A percentile compares a stretch with the other conserved stretches of the same genome.
Conservation (phyloP, 2,113 vertebrate genomes). For the Equus przewalskii region DNA sequence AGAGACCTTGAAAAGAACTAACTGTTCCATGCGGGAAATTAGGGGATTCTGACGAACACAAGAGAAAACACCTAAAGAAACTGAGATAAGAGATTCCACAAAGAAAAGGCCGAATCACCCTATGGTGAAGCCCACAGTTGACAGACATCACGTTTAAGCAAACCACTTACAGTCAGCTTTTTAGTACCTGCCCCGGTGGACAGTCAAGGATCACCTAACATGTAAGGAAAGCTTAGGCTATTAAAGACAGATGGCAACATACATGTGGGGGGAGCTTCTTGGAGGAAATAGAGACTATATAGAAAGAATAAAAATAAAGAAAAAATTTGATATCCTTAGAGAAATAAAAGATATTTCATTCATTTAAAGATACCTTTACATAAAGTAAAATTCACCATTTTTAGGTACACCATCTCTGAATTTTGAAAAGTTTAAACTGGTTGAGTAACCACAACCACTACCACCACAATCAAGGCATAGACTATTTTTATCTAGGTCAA, state of each 20-base stretch:
- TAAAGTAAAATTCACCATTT: not conserved
- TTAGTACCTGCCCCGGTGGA: not conserved
- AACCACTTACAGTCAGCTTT: not conserved
- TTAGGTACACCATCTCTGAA: not conserved
- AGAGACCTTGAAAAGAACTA: not conserved
- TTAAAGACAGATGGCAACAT: not conserved
- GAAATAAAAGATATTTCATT: not conserved
- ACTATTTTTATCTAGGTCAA: constrained; percentile 75
- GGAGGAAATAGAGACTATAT: not conserved
- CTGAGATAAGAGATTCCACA: not conserved
- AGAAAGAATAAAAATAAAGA: not conserved
- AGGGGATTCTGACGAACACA: not conserved
- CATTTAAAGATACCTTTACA: not conserved
- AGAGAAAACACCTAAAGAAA: not conserved
- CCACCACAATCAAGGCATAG: not conserved
- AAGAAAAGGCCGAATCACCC: not conserved
- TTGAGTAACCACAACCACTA: not conserved
- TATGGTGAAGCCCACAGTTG: not conserved
- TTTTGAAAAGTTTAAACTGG: not conserved
- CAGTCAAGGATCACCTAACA: not conserved
- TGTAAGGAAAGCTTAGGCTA: not conserved
- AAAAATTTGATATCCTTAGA: not conserved
- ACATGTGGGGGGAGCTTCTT: not conserved
- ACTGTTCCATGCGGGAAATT: not conserved
- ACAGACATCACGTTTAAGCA: not conserved